These are phyloP conservation scores for Carettochelys insculpta DNA, from an alignment of 2,113 vertebrate genomes.

Conservation along the genomic window DNA sequence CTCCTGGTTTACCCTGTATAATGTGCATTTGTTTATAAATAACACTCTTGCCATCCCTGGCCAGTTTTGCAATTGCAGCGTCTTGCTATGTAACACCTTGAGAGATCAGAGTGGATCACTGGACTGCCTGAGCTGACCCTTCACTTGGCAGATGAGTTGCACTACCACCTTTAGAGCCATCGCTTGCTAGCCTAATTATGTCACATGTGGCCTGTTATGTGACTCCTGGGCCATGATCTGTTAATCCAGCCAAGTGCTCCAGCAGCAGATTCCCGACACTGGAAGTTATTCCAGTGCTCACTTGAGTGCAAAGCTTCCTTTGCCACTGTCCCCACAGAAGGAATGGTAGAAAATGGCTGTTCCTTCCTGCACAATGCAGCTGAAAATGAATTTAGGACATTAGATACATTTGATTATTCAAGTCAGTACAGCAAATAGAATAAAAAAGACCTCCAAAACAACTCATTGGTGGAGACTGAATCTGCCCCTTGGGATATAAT, in stretches of 20 bases:
- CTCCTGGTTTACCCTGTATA: background rate
- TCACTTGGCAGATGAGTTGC: constrained; percentile 50
- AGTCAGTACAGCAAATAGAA: background rate
- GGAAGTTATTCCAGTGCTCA: background rate
- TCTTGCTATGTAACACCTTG: background rate
- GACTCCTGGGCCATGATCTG: constrained; percentile 29
- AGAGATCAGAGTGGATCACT: constrained; percentile 34
- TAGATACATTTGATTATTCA: background rate
- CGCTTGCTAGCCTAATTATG: constrained; percentile 43
- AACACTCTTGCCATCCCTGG: accelerated
- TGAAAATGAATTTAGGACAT: background rate
- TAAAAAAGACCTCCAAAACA: background rate
- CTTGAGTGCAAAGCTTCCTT: background rate
- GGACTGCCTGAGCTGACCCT: constrained; percentile 55
- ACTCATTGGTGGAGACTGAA: background rate
- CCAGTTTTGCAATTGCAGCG: background rate
- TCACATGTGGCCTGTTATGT: constrained; percentile 59
- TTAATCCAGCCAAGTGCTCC: constrained; percentile 27
- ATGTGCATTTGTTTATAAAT: no score
- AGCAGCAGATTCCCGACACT: background rate
- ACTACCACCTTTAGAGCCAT: constrained; percentile 42
- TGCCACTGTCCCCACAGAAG: background rate
- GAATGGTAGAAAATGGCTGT: background rate
- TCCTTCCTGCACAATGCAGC: background rate
- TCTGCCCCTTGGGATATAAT: background rate